Base-by-base conservation (phyloP, 2,113 vertebrate species). In the Mormyrus iriodes region DNA sequence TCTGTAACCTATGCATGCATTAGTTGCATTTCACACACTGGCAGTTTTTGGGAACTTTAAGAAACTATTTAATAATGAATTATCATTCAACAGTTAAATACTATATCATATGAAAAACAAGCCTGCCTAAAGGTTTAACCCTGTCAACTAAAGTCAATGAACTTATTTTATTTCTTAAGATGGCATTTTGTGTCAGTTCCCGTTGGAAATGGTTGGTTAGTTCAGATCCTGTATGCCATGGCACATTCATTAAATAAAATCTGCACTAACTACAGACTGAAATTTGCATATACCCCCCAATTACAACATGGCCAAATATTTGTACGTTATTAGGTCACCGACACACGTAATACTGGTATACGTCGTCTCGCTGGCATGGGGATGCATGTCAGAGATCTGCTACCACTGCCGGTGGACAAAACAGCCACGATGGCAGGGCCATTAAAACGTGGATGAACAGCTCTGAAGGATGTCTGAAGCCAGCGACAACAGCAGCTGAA, bases 381-480 rank as follows among this genome's bases (percentile, higher is more conserved):
- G 27, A 31, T 17, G 42, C 21, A n/a, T 44, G 19, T 58, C 3
- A 48, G 48, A 86, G 51, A 35, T 31, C n/a, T 35, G 24, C 2
- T 4, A 1, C 55, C 21, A 31, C n/a, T 87, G 31, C 3, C 85
- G 42, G 24, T 9, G 39, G 52, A 58, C 86, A 19, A 24, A 65
- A 46, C 19, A 65, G 39, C 46, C 55, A 8, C 7, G 21, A 42
- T 19, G 2, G 24, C 9, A 61, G 21, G 24, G 52, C 86, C 21
- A 46, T 48, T 84, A 27, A 27, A 15, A 85, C 51, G 27, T 12
- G 51, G 51, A 35, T 35, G 49, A 24, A 35, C 86, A 61, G 86
- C 94, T 90, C 93, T 91, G 76, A 94, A 95, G 93, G 82, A 89
- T 93, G 93, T 93, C 90, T 91, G 91, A 93, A 94, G 94, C 91